Evolutionary conservation across 2,888 invertebrate species (phyloP), one percentile per base, ranked within the genome.

Genomic region (Autographa pulchrina): DNA sequence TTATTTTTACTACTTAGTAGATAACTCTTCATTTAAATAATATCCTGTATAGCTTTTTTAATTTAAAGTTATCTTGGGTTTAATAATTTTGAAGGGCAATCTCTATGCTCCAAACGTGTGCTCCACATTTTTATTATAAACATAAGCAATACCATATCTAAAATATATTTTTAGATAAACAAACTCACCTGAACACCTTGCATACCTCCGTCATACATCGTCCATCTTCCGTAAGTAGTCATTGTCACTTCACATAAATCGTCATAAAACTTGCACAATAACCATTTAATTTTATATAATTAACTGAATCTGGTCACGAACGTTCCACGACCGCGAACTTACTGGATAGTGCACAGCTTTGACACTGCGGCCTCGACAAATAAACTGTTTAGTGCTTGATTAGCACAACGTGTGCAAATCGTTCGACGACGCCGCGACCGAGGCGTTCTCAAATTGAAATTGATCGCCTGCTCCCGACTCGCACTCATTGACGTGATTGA

Each of bases 371-470:
- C 86, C 85, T 88, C 89, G 87, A 87, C 90, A 90, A 91, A 92
- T 87, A 91, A 86, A 89, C 90, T 92, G 89, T 95, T 94, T 95
- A 95, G 93, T 91, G 93, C 92, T 93, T 94, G 91, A 94, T 96
- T 95, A 96, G 94, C 94, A 90, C 91, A 91, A 92, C 93, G 92
- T 94, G 91, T 91, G 94, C 94, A 92, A 94, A 94, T 91, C 92
- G 90, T 86, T 90, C 85, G 78, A 83, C 88, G 87, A 84, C 88
- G 87, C 70, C 66, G 69, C 65, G 77, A 59, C 65, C 71, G 79
- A 82, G 85, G 80, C 76, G 82, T 84, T 77, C 80, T 79, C 85
- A 90, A 88, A 94, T 95, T 94, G 92, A 91, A 92, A 92, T 92
- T 94, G 94, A 95, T 95, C 94, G 92, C 84, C 80, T 65, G 81